Conservation (phyloP, 2,888 invertebrate species). For the Pachycephus smyrnensis region DNA sequence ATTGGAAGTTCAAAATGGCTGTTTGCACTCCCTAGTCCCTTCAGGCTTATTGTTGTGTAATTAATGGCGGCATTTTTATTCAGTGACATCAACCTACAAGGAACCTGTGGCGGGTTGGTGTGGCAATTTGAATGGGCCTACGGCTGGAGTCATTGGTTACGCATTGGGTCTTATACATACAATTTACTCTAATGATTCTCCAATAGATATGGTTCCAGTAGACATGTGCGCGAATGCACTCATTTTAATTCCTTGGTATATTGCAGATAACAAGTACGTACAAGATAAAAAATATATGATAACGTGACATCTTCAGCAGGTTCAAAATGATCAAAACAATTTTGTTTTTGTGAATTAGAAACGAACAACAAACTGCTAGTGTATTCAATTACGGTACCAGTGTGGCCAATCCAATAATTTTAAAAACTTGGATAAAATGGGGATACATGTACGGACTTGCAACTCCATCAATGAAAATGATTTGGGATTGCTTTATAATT, state of each 20-base stretch:
- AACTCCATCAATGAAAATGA: slow-evolving; percentile 31
- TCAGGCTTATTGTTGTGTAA: too few species aligned
- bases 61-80: neutral
- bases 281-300: too few species aligned
- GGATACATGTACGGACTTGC: neutral
- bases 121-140: slow-evolving; percentile 35
- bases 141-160: slow-evolving; percentile 19
- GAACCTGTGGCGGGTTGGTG: slow-evolving; percentile 46
- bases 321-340: too few species aligned
- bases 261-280: slow-evolving; percentile 41
- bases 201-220: slow-evolving; percentile 44
- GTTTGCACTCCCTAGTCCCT: too few species aligned
- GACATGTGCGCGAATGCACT: slow-evolving; percentile 48
- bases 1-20: too few species aligned
- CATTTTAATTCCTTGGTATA: slow-evolving; percentile 45
- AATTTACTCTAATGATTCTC: slow-evolving; percentile 23
- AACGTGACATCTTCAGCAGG: too few species aligned
- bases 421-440: neutral
- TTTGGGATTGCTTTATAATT: slow-evolving; percentile 33
- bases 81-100: slow-evolving; percentile 42
- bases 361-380: slow-evolving; percentile 61
- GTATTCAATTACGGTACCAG: slow-evolving; percentile 90
- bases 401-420: slow-evolving; percentile 70
- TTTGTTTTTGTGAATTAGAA: neutral
- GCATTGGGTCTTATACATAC: slow-evolving; percentile 41